Evolutionary conservation across 30 jellyfish, hydroid and myxozoan genomes (phyloP).

Genomic region (Morbakka virulenta): DNA sequence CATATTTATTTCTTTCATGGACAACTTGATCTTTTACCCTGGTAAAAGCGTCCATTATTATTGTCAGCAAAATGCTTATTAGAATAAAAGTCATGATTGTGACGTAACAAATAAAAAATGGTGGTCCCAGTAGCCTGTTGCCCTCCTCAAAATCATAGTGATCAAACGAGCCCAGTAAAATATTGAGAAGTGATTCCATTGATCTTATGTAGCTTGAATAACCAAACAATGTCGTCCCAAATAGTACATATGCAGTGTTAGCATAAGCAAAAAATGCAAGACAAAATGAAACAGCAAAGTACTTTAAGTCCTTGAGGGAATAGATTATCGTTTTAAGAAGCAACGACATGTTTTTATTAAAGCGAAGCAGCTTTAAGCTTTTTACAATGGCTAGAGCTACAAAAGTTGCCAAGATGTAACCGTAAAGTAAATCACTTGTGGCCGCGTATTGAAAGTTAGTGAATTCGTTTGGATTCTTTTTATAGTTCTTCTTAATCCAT

Average conservation of each 20-base stretch:
- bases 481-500: slow-evolving; percentile 41
- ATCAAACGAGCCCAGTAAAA: slow-evolving; percentile 59
- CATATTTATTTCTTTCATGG: slow-evolving; percentile 46
- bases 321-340: slow-evolving; percentile 16
- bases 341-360: slow-evolving; percentile 54
- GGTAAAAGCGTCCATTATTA: slow-evolving; percentile 61
- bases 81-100: slow-evolving; percentile 44
- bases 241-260: slow-evolving; percentile 44
- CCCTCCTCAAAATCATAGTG: slow-evolving; percentile 13
- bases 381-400: slow-evolving; percentile 43
- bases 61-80: slow-evolving; percentile 57
- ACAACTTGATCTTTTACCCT: slow-evolving; percentile 27
- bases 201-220: slow-evolving; percentile 45
- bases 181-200: slow-evolving; percentile 33
- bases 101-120: slow-evolving; percentile 35
- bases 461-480: slow-evolving; percentile 20
- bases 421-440: slow-evolving; percentile 45
- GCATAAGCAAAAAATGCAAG: slow-evolving; percentile 30
- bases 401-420: slow-evolving; percentile 53
- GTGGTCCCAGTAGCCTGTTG: slow-evolving; percentile 55
- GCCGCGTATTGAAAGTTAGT: slow-evolving; percentile 78
- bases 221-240: slow-evolving; percentile 12
- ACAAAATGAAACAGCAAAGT: slow-evolving; percentile 20
- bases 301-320: slow-evolving; percentile 23
- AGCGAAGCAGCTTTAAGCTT: slow-evolving; percentile 67